Percentiles rank a stretch among this genome's conserved stretches.
These are phyloP conservation scores for Cactoblastis cactorum DNA, from an alignment of 2,888 invertebrate species.

Conservation along the genomic window DNA sequence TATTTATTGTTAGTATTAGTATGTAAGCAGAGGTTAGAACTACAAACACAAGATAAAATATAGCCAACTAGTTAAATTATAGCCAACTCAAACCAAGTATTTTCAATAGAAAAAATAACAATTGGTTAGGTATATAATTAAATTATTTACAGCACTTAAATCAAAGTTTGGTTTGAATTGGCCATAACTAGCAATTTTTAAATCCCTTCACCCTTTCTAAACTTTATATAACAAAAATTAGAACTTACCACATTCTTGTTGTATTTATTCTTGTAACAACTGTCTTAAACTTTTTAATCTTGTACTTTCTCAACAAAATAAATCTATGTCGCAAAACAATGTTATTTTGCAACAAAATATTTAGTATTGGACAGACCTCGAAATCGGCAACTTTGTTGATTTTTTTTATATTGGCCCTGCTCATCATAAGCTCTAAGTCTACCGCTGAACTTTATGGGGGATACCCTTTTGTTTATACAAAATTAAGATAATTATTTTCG, in stretches of 20 bases:
- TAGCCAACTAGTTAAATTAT: no score
- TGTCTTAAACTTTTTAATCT: constrained; percentile 62
- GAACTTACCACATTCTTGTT: constrained; percentile 2
- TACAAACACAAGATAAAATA: no score
- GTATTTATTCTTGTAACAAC: constrained; percentile 26
- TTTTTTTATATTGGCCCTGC: constrained; percentile 48
- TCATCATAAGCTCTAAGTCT: constrained; percentile 48
- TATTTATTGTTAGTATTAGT: no score
- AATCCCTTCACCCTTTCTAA: no score
- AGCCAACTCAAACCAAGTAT: no score
- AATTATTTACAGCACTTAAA: no score
- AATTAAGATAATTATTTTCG: not conserved
- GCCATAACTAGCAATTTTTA: no score
- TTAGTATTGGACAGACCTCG: constrained; percentile 17
- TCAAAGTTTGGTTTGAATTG: no score
- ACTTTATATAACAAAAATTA: not conserved
- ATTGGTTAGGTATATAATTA: no score
- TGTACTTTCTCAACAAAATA: constrained; percentile 56
- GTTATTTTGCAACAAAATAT: constrained; percentile 37
- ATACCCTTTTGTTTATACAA: not conserved
- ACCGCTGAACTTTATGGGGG: not conserved
- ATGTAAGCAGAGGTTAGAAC: no score
- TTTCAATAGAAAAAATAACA: no score
- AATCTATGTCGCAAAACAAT: constrained; percentile 46
- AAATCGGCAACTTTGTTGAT: constrained; percentile 39